Evolutionary conservation across 2,888 invertebrate species (phyloP), one percentile per base, ranked within the genome.

Genomic region (Cataglyphis cursor): DNA sequence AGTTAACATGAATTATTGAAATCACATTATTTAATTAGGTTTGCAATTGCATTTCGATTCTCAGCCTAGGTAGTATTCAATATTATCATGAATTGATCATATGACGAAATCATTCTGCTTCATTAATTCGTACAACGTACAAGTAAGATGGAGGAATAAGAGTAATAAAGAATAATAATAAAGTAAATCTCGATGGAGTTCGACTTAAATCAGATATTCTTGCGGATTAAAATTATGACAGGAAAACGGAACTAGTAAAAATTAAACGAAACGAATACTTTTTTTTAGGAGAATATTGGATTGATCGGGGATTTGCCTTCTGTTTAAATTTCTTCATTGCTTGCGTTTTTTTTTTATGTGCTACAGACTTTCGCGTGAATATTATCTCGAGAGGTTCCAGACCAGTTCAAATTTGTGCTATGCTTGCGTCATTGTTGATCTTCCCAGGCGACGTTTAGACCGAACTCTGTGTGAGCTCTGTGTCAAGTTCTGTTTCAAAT

Each of bases 391-490:
- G 72, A 72, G 28, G n/a, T 54, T 41, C 41, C 76, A 41, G 73
- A 57, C 41, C 41, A 28, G 73, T n/a, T 76, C 54, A 41, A 72
- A 76, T 76, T 76, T 57, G 54, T 28, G 51, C 76, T 57, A 76
- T 28, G 76, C 76, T 76, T 76, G 73, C 76, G 76, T 76, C 76
- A 76, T 72, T 76, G 73, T 72, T 72, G 73, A 76, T 76, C 28
- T 41, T 76, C 15, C 18, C 28, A 21, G 18, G 10, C 76, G 12
- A 70, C 72, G 41, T 72, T 72, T 38, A 38, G n/a, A 38, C 10
- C 5, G 72, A 38, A 54, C 24, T 66, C 48, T 35, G 51, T 35
- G n/a, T 12, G 51, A 48, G 31, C 18, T 18, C 28, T 18, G 44
- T 18, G 41, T n/a, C n/a, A n/a, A n/a, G n/a, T n/a, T n/a, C n/a